A percentile compares a stretch with the other conserved stretches of the same genome.
phyloP scores from a whole-genome alignment of 2,888 invertebrate species.

The Acleris sparsana region DNA sequence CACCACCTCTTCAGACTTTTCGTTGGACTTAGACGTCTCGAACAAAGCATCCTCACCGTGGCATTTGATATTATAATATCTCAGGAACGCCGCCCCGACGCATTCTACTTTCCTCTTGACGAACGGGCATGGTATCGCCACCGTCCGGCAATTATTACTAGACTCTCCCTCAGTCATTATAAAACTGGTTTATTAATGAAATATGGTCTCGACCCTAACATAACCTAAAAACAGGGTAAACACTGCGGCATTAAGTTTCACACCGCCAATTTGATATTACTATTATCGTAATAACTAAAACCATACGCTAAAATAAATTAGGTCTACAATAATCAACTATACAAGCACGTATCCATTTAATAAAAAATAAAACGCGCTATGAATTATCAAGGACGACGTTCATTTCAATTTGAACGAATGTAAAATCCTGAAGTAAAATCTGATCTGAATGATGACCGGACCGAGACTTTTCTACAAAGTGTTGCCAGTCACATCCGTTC shows the following conservation, averaged over 20 bases:
- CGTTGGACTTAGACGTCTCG: slow-evolving; percentile 68
- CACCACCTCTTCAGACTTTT: slow-evolving; percentile 72
- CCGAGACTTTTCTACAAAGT: slow-evolving; percentile 8
- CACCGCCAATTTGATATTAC: slow-evolving; percentile 30
- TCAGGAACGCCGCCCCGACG: slow-evolving; percentile 77
- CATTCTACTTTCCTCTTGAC: slow-evolving; percentile 77
- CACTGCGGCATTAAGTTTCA: slow-evolving; percentile 40
- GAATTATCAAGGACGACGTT: slow-evolving; percentile 44
- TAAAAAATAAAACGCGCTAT: slow-evolving; percentile 58
- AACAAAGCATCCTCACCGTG: slow-evolving; percentile 76
- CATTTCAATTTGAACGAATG: slow-evolving; percentile 39
- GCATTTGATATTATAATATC: slow-evolving; percentile 77
- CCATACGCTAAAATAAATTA: slow-evolving; percentile 41
- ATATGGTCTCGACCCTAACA: slow-evolving; percentile 69
- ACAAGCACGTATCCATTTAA: slow-evolving; percentile 44
- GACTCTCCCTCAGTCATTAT: slow-evolving; percentile 73
- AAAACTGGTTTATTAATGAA: slow-evolving; percentile 56
- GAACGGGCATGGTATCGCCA: slow-evolving; percentile 65
- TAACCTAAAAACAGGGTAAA: slow-evolving; percentile 71
- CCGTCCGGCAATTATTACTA: slow-evolving; percentile 57
- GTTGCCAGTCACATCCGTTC: slow-evolving; percentile 6
- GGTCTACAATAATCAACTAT: slow-evolving; percentile 33
- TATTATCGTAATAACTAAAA: slow-evolving; percentile 28
- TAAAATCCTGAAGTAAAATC: slow-evolving; percentile 32
- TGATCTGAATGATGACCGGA: slow-evolving; percentile 10